Conservation (phyloP, 2,113 vertebrate genomes). For the Pongo pygmaeus region DNA sequence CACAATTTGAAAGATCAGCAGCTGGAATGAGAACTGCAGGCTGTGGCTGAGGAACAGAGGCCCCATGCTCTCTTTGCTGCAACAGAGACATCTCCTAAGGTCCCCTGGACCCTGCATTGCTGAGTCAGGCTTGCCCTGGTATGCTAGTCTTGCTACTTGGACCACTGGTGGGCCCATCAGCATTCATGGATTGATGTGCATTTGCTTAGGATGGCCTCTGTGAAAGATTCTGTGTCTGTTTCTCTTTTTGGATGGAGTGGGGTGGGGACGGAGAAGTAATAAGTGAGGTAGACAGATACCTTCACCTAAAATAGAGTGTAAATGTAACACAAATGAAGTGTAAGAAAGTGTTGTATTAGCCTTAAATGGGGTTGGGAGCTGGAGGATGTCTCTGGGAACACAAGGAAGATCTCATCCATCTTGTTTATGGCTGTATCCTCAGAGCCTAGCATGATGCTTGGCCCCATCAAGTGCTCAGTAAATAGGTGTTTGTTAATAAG, state of each 20-base stretch:
- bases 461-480: background rate
- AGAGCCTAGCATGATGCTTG: background rate
- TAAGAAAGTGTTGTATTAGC: background rate
- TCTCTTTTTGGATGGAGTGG: background rate
- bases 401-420: background rate
- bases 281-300: background rate
- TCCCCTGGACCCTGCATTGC: fast-evolving
- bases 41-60: background rate
- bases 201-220: background rate
- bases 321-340: background rate
- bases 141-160: background rate
- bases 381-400: background rate
- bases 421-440: background rate
- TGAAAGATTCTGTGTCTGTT: background rate
- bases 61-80: background rate
- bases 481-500: background rate
- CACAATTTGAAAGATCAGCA: background rate
- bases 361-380: background rate
- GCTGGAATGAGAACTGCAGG: background rate
- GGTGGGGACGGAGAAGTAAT: background rate
- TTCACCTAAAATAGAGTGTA: background rate
- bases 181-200: too few relatives aligned
- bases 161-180: fast-evolving
- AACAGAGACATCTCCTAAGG: fast-evolving
- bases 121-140: background rate